Evolutionary conservation across 92 coral and sea anemone species (phyloP).

Genomic region (Zoanthus sociatus): DNA sequence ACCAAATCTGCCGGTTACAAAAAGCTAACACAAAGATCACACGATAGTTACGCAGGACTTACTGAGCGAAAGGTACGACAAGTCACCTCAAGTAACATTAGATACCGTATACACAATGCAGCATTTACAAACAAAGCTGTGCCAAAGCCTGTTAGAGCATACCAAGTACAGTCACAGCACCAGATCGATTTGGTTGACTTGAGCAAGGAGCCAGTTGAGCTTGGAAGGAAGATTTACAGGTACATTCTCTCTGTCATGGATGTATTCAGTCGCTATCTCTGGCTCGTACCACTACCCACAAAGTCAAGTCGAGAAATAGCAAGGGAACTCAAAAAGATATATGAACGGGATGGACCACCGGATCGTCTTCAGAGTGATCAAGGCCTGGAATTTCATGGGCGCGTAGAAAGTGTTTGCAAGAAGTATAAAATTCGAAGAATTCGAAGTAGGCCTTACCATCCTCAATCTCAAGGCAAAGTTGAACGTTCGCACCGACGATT

Average conservation of each 20-base stretch:
- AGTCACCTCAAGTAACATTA: slow-evolving; percentile 48
- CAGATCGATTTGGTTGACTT: slow-evolving; percentile 63
- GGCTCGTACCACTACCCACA: slow-evolving; percentile 55
- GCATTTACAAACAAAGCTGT: slow-evolving; percentile 43
- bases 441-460: slow-evolving; percentile 64
- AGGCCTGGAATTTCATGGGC: slow-evolving; percentile 65
- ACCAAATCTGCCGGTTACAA: slow-evolving; percentile 52
- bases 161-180: slow-evolving; percentile 56
- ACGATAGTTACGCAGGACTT: slow-evolving; percentile 50
- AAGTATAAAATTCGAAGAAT: slow-evolving; percentile 34
- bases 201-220: slow-evolving; percentile 45
- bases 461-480: slow-evolving; percentile 71
- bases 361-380: slow-evolving; percentile 57
- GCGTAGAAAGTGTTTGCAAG: slow-evolving; percentile 46
- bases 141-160: slow-evolving; percentile 49
- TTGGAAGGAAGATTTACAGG: slow-evolving; percentile 29
- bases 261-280: slow-evolving; percentile 57
- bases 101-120: slow-evolving; percentile 55
- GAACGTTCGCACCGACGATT: slow-evolving; percentile 51
- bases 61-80: slow-evolving; percentile 46
- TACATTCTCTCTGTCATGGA: slow-evolving; percentile 59
- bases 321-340: slow-evolving; percentile 38
- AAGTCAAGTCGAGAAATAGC: slow-evolving; percentile 48
- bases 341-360: slow-evolving; percentile 60
- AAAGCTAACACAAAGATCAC: slow-evolving; percentile 32